Percentiles rank a stretch among this genome's conserved stretches.
Conservation (phyloP, 2,113 vertebrate genomes). For the Octodon degus region DNA sequence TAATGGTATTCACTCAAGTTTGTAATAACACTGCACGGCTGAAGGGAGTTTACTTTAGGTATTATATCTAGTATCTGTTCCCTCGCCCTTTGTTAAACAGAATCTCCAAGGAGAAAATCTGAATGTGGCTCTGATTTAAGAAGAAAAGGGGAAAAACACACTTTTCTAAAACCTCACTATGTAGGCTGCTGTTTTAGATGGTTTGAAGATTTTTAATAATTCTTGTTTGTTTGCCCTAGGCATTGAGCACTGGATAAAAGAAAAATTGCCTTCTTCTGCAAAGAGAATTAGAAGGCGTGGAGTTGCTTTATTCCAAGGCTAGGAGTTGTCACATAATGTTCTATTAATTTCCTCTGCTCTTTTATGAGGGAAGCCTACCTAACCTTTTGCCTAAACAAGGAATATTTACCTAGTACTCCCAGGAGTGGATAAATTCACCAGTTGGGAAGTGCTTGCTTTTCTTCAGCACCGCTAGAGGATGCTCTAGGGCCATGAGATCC, state of each 20-base stretch:
- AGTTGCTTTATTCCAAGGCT: neutral
- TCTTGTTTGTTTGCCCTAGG: conserved; percentile 84
- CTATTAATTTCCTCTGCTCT: conserved; percentile 58
- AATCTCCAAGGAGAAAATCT: conserved; percentile 86
- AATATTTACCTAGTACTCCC: neutral
- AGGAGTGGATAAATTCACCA: neutral
- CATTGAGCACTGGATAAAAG: conserved; percentile 64
- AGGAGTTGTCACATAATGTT: neutral
- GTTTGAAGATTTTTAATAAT: conserved; percentile 74
- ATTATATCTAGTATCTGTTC: conserved; percentile 85
- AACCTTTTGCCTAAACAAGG: conserved; percentile 61
- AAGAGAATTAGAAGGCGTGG: conserved; percentile 61
- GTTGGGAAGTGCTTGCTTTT: conserved; percentile 66
- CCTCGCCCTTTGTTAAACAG: conserved; percentile 84
- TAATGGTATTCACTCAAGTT: conserved; percentile 90
- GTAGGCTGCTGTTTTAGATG: conserved; percentile 77
- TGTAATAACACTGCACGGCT: conserved; percentile 91
- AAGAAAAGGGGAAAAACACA: conserved; percentile 69
- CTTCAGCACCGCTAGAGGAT: conserved; percentile 86
- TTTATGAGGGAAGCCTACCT: conserved; percentile 54
- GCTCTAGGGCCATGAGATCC: conserved; percentile 83
- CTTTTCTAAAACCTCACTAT: conserved; percentile 62
- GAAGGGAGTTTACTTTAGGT: conserved; percentile 89
- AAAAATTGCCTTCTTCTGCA: conserved; percentile 16
- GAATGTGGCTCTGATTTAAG: conserved; percentile 81